Conservation (phyloP, 2,113 vertebrate genomes). For the Herpetotheres cachinnans region DNA sequence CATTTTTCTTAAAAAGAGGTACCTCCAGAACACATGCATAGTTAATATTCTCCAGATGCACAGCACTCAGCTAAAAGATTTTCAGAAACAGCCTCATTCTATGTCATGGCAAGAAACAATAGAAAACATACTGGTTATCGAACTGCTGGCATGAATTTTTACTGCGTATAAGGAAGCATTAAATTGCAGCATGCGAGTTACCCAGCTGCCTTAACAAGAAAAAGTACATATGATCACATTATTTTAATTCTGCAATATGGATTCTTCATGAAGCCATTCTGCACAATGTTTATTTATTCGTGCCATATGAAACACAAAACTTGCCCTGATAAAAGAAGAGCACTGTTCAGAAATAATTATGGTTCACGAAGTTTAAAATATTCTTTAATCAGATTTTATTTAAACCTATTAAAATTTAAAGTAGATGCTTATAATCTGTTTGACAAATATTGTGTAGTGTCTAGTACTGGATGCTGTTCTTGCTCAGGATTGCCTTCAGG, state of each 20-base stretch:
- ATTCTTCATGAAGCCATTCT: background rate
- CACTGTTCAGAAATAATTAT: background rate
- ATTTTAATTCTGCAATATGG: background rate
- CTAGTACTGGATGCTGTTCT: background rate
- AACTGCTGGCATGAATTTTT: constrained; percentile 4
- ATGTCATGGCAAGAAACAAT: background rate
- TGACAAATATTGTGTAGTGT: background rate
- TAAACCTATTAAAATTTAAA: background rate
- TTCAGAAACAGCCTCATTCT: background rate
- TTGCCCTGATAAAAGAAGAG: background rate
- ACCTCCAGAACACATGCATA: background rate
- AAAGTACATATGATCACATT: background rate
- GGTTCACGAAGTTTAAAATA: background rate
- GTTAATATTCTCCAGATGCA: background rate
- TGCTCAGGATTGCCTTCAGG: background rate
- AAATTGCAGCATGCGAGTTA: background rate
- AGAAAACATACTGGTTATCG: background rate
- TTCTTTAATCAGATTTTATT: background rate
- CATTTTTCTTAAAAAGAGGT: background rate
- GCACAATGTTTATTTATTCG: background rate
- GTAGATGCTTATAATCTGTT: background rate
- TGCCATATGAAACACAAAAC: background rate
- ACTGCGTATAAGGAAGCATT: background rate
- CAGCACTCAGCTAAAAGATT: background rate
- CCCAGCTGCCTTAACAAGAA: background rate